Evolutionary conservation across 2,113 vertebrate genomes (phyloP).

Genomic region (Notothenia rossii): DNA sequence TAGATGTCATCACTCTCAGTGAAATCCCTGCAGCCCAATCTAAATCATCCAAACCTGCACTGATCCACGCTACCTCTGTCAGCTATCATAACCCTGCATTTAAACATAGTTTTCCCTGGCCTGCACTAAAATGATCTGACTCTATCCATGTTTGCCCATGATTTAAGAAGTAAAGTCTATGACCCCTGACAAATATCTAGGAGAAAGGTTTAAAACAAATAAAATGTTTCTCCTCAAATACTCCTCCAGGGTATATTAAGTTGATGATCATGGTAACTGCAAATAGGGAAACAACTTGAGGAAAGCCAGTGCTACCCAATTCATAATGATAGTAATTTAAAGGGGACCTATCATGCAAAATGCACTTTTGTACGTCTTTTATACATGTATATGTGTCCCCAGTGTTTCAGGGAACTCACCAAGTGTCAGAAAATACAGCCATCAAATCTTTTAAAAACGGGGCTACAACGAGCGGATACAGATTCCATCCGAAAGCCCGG

Average conservation of each 20-base stretch:
- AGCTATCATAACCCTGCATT: no score
- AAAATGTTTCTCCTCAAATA: not conserved
- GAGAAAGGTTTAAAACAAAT: not conserved
- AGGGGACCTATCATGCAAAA: no score
- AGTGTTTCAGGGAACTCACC: no score
- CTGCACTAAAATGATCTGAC: no score
- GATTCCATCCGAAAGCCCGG: no score
- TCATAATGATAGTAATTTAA: not conserved
- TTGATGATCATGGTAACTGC: not conserved
- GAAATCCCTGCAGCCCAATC: not conserved
- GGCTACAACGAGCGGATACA: no score
- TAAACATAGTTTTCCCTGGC: not conserved
- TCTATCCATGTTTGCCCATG: not conserved
- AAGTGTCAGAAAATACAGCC: no score
- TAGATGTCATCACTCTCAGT: not conserved
- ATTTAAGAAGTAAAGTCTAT: not conserved
- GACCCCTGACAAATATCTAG: not conserved
- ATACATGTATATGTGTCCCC: no score
- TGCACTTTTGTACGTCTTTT: no score
- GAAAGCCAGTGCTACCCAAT: not conserved
- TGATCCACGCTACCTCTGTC: no score
- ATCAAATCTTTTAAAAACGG: no score
- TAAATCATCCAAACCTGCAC: not conserved
- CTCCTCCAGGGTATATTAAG: constrained; percentile 4
- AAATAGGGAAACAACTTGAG: no score